phyloP scores from a whole-genome alignment of 2,797 vertebrate genomes.

The Acanthiza pusilla region DNA sequence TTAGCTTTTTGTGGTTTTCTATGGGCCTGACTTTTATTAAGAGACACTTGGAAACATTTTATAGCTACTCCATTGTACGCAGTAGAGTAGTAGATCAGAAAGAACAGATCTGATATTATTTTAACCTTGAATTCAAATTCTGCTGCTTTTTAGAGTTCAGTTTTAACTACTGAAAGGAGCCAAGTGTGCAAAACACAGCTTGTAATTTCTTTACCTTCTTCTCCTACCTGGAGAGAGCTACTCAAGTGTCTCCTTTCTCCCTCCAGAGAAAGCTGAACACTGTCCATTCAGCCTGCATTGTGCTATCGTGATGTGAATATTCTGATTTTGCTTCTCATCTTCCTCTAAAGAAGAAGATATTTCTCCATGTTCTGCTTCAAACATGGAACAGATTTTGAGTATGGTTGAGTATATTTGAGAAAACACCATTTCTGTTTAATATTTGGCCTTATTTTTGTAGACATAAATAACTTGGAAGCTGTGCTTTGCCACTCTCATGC shows the following conservation, averaged over 20 bases:
- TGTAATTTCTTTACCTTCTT: neutral
- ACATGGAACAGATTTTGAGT: neutral
- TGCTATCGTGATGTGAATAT: neutral
- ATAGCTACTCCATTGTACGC: neutral
- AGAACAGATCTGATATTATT: neutral
- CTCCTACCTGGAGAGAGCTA: neutral
- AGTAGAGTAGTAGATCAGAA: neutral
- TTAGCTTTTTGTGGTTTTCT: neutral
- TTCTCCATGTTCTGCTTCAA: neutral
- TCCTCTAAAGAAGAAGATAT: neutral
- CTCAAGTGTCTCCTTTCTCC: neutral
- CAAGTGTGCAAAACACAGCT: neutral
- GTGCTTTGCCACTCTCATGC: neutral
- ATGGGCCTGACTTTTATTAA: neutral
- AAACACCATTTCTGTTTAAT: neutral
- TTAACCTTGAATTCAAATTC: neutral
- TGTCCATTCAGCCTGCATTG: neutral
- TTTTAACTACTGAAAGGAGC: neutral
- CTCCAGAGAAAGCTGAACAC: neutral
- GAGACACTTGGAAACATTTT: neutral
- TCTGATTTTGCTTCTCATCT: neutral
- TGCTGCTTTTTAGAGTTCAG: neutral
- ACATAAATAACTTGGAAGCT: neutral
- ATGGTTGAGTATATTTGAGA: neutral
- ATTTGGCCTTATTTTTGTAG: neutral